Evolutionary conservation across 1,140 invertebrate genomes (phyloP).

Genomic region (Brachionus angularis): DNA sequence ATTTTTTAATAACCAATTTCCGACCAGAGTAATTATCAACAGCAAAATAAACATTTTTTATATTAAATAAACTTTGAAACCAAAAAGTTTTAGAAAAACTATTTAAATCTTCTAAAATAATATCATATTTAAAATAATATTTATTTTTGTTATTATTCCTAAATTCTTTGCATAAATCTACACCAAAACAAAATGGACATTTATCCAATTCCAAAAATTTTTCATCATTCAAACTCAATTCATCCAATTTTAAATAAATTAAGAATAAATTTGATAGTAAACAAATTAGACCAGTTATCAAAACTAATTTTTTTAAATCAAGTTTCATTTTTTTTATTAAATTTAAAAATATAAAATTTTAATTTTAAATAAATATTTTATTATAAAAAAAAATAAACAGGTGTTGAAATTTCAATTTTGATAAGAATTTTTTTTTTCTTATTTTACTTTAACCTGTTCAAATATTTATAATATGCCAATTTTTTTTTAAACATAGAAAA

Average conservation of each 20-base stretch:
- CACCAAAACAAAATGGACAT: slow-evolving; percentile 41
- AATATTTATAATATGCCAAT: no score
- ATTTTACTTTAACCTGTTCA: no score
- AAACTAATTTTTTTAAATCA: background rate
- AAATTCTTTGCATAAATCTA: background rate
- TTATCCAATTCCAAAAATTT: slow-evolving; percentile 21
- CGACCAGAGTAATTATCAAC: background rate
- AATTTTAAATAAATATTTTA: no score
- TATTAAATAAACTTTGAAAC: slow-evolving; percentile 19
- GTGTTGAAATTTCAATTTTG: no score
- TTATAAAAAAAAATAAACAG: no score
- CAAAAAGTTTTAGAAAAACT: background rate
- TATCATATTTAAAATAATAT: background rate
- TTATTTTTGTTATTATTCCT: background rate
- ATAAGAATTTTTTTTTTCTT: no score
- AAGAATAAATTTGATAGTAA: background rate
- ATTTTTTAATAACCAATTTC: slow-evolving; percentile 27
- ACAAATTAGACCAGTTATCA: background rate
- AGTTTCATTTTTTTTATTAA: no score
- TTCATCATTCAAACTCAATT: background rate
- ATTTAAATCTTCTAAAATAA: background rate
- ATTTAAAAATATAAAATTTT: no score
- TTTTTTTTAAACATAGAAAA: no score
- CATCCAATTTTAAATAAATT: background rate
- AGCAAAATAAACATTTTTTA: slow-evolving; percentile 44